A percentile compares a stretch with the other conserved stretches of the same genome.
Evolutionary conservation across 2,888 invertebrate genomes (phyloP).

Genomic region (Nezara viridula): DNA sequence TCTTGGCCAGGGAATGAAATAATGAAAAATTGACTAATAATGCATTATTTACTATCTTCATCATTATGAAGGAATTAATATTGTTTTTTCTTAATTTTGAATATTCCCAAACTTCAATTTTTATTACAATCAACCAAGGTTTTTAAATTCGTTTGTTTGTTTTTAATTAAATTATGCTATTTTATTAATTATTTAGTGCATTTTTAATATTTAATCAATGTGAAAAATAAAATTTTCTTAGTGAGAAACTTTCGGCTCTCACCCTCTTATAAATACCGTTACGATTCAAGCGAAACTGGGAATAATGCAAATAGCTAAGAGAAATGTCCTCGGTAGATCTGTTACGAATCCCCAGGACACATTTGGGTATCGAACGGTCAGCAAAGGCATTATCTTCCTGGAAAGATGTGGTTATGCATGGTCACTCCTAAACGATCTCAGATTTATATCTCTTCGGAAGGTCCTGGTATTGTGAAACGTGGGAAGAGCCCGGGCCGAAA

Average conservation of each 20-base stretch:
- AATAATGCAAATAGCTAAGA: background rate
- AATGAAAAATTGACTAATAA: too few species aligned
- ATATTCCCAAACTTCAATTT: too few species aligned
- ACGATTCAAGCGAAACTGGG: background rate
- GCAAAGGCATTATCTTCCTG: background rate
- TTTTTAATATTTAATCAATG: too few species aligned
- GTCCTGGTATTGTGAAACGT: background rate
- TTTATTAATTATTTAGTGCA: too few species aligned
- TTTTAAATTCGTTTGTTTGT: too few species aligned
- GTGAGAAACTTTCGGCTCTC: background rate
- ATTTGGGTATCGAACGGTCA: background rate
- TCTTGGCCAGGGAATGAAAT: too few species aligned
- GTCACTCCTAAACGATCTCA: slow-evolving; percentile 18
- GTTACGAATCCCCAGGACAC: background rate
- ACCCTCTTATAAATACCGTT: background rate
- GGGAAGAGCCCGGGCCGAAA: background rate
- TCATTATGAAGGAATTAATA: too few species aligned
- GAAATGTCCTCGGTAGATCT: background rate
- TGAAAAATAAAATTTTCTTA: too few species aligned
- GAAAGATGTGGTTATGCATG: slow-evolving; percentile 4
- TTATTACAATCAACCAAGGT: too few species aligned
- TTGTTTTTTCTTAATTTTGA: too few species aligned
- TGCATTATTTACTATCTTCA: too few species aligned
- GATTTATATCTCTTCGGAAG: slow-evolving; percentile 39
- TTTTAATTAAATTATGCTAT: too few species aligned